These are phyloP conservation scores for Brachionichthys hirsutus DNA, from an alignment of 2,113 vertebrate genomes.

Conservation along the genomic window DNA sequence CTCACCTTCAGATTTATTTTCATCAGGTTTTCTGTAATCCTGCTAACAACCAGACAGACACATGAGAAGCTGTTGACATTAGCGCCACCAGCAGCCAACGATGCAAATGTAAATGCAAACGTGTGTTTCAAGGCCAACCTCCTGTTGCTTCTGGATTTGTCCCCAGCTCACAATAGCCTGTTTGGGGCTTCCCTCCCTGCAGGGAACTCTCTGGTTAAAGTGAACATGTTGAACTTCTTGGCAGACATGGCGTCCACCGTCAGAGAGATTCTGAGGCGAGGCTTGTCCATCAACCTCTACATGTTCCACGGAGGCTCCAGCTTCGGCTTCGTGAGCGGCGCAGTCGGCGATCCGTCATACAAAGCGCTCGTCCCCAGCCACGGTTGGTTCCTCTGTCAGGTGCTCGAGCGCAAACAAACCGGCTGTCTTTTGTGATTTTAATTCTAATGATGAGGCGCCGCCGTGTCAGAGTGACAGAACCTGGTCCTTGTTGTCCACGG, in stretches of 20 bases:
- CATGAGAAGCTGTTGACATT: constrained; percentile 30
- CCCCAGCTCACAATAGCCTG: background rate
- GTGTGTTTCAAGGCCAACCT: background rate
- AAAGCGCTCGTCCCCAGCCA: constrained; percentile 89
- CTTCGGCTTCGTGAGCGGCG: constrained; percentile 92
- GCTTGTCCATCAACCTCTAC: constrained; percentile 91
- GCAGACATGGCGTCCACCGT: constrained; percentile 85
- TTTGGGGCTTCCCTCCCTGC: background rate
- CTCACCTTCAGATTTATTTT: no score
- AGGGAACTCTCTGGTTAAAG: background rate
- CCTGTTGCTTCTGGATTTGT: no score
- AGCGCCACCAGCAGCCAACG: background rate
- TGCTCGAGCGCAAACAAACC: constrained; percentile 11
- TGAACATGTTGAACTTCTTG: constrained; percentile 3
- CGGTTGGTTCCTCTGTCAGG: constrained; percentile 73
- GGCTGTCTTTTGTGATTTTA: background rate
- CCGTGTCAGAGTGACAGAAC: no score
- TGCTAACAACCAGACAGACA: no score
- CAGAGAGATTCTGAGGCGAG: constrained; percentile 78
- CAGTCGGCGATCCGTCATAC: constrained; percentile 82
- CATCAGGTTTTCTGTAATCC: no score
- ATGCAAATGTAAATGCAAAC: constrained; percentile 23
- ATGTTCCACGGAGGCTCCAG: constrained; percentile 97
- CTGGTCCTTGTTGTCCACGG: no score
- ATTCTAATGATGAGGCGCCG: background rate